Base-by-base conservation (phyloP, 2,113 vertebrate species). In the Pristiophorus japonicus region DNA sequence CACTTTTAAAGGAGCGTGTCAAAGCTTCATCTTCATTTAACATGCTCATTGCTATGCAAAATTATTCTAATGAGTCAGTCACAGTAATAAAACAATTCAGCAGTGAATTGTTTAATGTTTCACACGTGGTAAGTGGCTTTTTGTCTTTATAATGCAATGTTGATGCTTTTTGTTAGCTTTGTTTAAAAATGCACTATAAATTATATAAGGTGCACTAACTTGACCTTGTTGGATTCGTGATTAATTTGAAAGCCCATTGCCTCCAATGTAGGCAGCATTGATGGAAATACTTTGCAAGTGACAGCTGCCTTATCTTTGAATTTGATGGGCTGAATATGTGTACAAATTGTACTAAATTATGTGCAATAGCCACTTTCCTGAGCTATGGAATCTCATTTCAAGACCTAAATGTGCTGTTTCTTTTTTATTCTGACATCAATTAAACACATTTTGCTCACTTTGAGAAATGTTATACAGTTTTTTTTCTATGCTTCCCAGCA, bases 161-260 rank as follows among this genome's bases (percentile, higher is more conserved):
- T 94, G 92, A 67, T 70, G 10, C 85, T 94, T 42, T 93, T 94
- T 22, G 42, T 70, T 67, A 47, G 42, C 65, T 4, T 94, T 66
- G 42, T 94, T 94, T 94, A 94, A 70, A 67, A 47, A 94, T 70
- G 11, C 92, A 94, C 24, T 47, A 51, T 45, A 70, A 94, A 94
- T 94, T 66, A 45, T 94, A 94, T 16, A 67, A 27, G 65, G 42
- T 38, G 6, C n/a, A 63, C 42, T 3, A 70, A 24, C 65, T 30
- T 94, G 38, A 94, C 42, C 65, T 94, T 70, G 65, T 42, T 34
- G 45, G 27, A 63, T 63, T 34, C 38, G 34, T 92, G 59, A 18
- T 65, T 65, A 62, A 92, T 63, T 63, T 92, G 59, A 34, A 92
- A 92, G 34, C n/a, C 0, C 38, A 81, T 10, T 38, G 59, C 7